Conservation (phyloP, 2,797 vertebrate species). For the Brotogeris chrysoptera region DNA sequence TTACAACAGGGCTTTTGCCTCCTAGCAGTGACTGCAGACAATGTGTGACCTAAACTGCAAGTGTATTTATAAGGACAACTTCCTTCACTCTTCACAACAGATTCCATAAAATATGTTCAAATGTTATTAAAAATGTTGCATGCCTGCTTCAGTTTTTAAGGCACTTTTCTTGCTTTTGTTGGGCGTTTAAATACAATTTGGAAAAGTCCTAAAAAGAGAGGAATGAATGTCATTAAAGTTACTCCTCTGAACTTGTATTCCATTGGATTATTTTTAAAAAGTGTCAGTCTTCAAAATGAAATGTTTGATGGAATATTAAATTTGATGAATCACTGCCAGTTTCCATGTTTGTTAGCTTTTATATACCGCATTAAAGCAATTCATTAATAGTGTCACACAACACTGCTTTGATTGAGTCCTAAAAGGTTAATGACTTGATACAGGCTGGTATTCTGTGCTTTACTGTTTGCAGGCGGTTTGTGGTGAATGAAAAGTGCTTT, state of each 20-base stretch:
- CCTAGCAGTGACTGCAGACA: slow-evolving; percentile 63
- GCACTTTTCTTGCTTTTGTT: slow-evolving; percentile 38
- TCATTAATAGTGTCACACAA: slow-evolving; percentile 78
- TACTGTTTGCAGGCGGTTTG: slow-evolving; percentile 33
- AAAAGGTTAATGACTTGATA: slow-evolving; percentile 77
- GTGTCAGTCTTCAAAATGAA: slow-evolving; percentile 67
- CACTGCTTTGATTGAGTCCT: slow-evolving; percentile 74
- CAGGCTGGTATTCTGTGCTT: slow-evolving; percentile 59
- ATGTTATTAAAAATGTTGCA: slow-evolving; percentile 35
- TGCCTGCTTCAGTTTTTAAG: slow-evolving; percentile 30
- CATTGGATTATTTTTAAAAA: slow-evolving; percentile 45
- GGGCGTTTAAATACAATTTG: background rate
- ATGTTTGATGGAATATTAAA: slow-evolving; percentile 77
- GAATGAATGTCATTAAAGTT: slow-evolving; percentile 19
- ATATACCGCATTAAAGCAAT: slow-evolving; percentile 75
- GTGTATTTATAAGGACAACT: slow-evolving; percentile 50
- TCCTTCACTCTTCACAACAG: slow-evolving; percentile 51
- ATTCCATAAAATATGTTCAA: slow-evolving; percentile 50
- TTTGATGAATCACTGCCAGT: slow-evolving; percentile 76
- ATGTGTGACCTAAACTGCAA: slow-evolving; percentile 62
- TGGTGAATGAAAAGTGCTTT: slow-evolving; percentile 52
- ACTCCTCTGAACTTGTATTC: slow-evolving; percentile 49
- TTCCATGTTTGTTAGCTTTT: slow-evolving; percentile 77
- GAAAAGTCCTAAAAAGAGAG: slow-evolving; percentile 1
- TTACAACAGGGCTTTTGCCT: slow-evolving; percentile 68